Conservation (phyloP, 2,888 invertebrate genomes). For the Eupithecia inturbata region DNA sequence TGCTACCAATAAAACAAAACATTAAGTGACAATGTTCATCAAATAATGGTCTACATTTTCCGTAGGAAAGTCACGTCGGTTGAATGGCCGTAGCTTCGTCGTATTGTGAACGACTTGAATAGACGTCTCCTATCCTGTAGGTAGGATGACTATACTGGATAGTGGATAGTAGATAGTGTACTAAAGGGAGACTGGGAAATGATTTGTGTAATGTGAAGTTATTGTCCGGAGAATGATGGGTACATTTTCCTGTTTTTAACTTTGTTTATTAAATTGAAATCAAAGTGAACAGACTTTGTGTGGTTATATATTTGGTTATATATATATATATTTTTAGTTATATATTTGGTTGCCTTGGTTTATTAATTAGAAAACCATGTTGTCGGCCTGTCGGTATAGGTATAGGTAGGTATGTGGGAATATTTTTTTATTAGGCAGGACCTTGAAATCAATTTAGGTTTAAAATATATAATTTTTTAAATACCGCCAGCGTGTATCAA, state of each 20-base stretch:
- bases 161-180: constrained; percentile 17
- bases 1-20: not conserved
- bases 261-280: not conserved
- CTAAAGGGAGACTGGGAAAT: not conserved
- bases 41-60: constrained; percentile 38
- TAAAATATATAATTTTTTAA: not conserved
- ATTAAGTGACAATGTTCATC: not conserved
- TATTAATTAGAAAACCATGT: not conserved
- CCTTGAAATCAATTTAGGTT: not conserved
- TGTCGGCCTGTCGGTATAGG: too few species aligned
- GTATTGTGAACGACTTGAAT: constrained; percentile 65
- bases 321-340: too few species aligned
- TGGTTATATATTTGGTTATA: too few species aligned
- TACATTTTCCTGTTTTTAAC: not conserved
- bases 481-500: too few species aligned
- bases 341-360: not conserved
- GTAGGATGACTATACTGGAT: constrained; percentile 46
- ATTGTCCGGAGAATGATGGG: not conserved
- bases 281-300: not conserved
- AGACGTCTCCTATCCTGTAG: constrained; percentile 54
- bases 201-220: not conserved
- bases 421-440: not conserved
- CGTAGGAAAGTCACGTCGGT: constrained; percentile 55
- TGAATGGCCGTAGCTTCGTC: constrained; percentile 53
- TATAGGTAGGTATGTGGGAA: too few species aligned